Evolutionary conservation across 2,888 invertebrate genomes (phyloP).

Genomic region (Hirtodrosophila histrioides): DNA sequence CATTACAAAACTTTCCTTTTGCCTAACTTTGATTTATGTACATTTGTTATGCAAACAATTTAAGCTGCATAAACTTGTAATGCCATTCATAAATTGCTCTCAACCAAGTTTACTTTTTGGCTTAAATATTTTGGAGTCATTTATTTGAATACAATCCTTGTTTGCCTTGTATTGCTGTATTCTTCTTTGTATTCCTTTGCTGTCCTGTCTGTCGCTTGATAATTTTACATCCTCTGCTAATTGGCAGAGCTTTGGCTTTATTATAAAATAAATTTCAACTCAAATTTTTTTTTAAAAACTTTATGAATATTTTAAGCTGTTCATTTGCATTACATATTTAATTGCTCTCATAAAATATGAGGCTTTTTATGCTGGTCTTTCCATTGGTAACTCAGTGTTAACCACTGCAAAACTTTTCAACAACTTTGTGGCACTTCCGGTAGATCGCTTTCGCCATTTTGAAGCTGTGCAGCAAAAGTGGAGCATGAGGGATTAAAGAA

Average conservation of each 20-base stretch:
- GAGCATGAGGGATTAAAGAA: too few relatives aligned
- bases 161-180: not conserved
- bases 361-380: slow-evolving; percentile 1
- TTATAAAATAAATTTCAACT: slow-evolving; percentile 2
- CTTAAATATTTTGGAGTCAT: too few relatives aligned
- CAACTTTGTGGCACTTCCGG: slow-evolving; percentile 44
- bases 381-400: slow-evolving; percentile 7
- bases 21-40: not conserved
- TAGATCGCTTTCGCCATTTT: slow-evolving; percentile 15
- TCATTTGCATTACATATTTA: slow-evolving; percentile 45
- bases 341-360: slow-evolving; percentile 36
- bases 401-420: slow-evolving; percentile 46
- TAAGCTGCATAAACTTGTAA: too few relatives aligned
- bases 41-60: not conserved
- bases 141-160: too few relatives aligned
- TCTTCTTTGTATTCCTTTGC: not conserved
- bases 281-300: slow-evolving; percentile 25
- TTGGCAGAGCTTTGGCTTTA: slow-evolving; percentile 7
- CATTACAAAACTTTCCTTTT: too few relatives aligned
- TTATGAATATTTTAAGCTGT: slow-evolving; percentile 42
- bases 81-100: too few relatives aligned
- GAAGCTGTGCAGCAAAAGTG: not conserved
- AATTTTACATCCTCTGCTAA: slow-evolving; percentile 7
- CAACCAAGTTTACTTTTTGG: too few relatives aligned
- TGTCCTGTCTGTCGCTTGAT: not conserved